These are phyloP conservation scores for Callimorpha dominula DNA, from an alignment of 2,888 invertebrate species.

Conservation along the genomic window DNA sequence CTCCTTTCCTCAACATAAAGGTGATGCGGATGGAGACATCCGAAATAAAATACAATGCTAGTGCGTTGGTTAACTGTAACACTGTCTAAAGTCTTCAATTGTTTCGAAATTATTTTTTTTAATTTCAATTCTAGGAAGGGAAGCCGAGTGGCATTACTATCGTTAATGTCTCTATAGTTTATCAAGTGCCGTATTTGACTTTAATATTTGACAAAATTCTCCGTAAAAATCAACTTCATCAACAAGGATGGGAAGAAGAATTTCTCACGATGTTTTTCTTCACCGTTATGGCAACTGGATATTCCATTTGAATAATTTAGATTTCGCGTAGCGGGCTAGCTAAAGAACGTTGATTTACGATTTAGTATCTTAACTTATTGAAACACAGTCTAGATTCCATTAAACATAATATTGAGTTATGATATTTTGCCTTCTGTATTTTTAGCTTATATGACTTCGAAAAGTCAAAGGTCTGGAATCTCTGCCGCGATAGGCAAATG, in stretches of 20 bases:
- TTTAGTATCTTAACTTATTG: neutral
- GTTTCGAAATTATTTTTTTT: no score
- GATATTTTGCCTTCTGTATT: neutral
- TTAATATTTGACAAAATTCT: neutral
- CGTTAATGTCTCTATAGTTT: neutral
- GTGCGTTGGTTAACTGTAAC: no score
- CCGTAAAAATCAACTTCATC: neutral
- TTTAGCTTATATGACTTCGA: neutral
- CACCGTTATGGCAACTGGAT: conserved; percentile 1
- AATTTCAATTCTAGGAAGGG: no score
- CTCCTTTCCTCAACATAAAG: no score
- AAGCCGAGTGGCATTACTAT: no score
- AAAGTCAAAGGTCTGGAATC: neutral
- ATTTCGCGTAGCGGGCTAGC: conserved; percentile 13
- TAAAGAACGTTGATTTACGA: neutral
- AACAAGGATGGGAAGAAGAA: neutral
- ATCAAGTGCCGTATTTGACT: neutral
- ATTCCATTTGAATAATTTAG: conserved; percentile 28
- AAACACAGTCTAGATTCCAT: neutral
- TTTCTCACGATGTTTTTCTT: conserved; percentile 1
- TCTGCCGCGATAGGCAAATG: neutral
- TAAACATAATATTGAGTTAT: neutral
- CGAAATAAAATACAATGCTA: no score
- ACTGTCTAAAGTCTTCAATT: no score
- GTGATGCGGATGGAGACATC: no score